Percentiles rank a stretch among this genome's conserved stretches.
Evolutionary conservation across 2,797 vertebrate species (phyloP).

Genomic region (Capromys pilorides): DNA sequence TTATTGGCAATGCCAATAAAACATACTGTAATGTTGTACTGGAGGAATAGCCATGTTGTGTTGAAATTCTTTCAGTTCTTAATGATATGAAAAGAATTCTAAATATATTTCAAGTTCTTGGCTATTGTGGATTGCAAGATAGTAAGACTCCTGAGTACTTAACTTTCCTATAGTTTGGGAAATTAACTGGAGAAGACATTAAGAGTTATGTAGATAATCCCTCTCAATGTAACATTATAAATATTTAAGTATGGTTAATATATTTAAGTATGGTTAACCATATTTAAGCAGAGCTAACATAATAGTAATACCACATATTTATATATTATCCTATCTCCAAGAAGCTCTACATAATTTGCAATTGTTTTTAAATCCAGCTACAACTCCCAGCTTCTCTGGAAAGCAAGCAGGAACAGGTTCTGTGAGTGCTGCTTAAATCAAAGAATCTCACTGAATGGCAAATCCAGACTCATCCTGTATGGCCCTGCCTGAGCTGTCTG

Average conservation of each 20-base stretch:
- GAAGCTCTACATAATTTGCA: constrained; percentile 57
- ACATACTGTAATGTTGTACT: background rate
- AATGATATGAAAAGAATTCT: background rate
- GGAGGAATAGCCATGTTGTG: background rate
- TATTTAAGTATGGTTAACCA: background rate
- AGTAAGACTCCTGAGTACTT: background rate
- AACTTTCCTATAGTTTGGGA: constrained; percentile 45
- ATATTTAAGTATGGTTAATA: constrained; percentile 51
- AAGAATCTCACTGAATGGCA: constrained; percentile 71
- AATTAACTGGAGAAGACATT: constrained; percentile 39
- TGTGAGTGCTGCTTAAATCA: constrained; percentile 59
- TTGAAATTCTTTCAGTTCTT: constrained; percentile 26
- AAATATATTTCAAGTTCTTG: constrained; percentile 1
- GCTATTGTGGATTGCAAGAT: background rate
- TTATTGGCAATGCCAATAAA: background rate
- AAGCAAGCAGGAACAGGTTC: constrained; percentile 69
- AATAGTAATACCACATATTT: constrained; percentile 33
- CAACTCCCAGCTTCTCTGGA: constrained; percentile 57
- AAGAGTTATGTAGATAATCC: constrained; percentile 33
- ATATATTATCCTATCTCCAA: constrained; percentile 51
- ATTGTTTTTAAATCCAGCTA: constrained; percentile 68
- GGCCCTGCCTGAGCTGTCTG: constrained; percentile 14
- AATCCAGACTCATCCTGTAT: constrained; percentile 71
- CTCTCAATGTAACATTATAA: constrained; percentile 50
- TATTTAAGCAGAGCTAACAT: constrained; percentile 58